Base-by-base conservation (phyloP, 2,888 invertebrate species). In the Ectropis crepuscularia region DNA sequence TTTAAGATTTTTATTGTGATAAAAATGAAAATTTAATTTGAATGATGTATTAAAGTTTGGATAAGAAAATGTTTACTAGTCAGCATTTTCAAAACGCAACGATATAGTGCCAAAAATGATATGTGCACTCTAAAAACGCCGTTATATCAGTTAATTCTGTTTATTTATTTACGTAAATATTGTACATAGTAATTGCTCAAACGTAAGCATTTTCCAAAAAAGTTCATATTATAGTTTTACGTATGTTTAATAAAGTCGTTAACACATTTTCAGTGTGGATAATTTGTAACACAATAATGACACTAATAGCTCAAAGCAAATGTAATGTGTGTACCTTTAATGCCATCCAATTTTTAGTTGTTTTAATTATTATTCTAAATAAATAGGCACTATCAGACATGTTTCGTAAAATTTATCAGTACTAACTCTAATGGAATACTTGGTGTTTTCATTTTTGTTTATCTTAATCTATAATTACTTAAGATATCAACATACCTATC, bases 21-120 rank as follows among this genome's bases (percentile, higher is more conserved):
- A 65, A 57, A 53, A 28, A 51, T 51, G 12, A 51, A 55, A 43
- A 60, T 48, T 41, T 57, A 53, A 61, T 67, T 70, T 76, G 70
- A 70, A 73, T 43, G 43, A 51, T 28, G 55, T 57, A 42, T 71
- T 68, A 62, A 53, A 53, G 47, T 37, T 53, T 68, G 55, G 74
- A 75, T 73, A 72, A 41, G 65, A 71, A 71, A 69, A 69, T 78
- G 75, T 75, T 74, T 75, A 79, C 87, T 90, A 89, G 89, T 89
- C 89, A 85, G 76, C 75, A 74, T 73, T 78, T 75, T 80, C 75
- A 73, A 73, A 8, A 77, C 75, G 72, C 70, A 73, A 79, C 71
- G 73, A 78, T 78, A 72, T 72, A 86, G 90, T 91, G 90, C 90
- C 90, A 89, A 90, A 88, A 46, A 51, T 28, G 9, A 77, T 71